phyloP scores from a whole-genome alignment of 2,797 vertebrate species.

The Iguana delicatissima region DNA sequence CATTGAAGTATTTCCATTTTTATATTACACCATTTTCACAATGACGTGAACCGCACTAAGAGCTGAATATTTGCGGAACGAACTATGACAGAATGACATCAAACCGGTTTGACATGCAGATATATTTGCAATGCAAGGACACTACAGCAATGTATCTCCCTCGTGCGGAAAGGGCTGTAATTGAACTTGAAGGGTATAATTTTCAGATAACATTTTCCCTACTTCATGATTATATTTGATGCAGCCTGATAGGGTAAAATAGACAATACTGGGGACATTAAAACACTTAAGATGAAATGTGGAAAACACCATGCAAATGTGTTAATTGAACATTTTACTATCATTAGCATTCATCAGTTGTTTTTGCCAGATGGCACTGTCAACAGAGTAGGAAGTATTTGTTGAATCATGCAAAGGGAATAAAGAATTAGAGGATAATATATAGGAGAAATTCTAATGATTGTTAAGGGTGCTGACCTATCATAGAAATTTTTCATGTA shows the following conservation, averaged over 20 bases:
- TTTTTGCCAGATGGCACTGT: slow-evolving; percentile 36
- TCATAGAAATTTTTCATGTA: not conserved
- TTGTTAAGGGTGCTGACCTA: not conserved
- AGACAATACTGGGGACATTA: not conserved
- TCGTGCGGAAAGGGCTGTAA: too few species aligned
- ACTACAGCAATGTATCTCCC: too few species aligned
- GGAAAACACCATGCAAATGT: slow-evolving; percentile 1
- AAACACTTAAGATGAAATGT: not conserved
- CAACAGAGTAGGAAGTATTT: slow-evolving; percentile 28
- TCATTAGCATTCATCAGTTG: slow-evolving; percentile 12
- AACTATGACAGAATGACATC: too few species aligned
- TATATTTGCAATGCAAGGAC: too few species aligned
- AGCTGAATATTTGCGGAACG: too few species aligned
- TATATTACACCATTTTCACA: too few species aligned
- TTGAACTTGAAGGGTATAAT: not conserved
- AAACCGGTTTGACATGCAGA: too few species aligned
- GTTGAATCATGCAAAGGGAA: slow-evolving; percentile 5
- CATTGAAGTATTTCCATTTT: too few species aligned
- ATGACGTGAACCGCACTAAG: too few species aligned
- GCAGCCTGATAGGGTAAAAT: not conserved
- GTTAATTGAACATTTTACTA: slow-evolving; percentile 13
- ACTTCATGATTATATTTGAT: not conserved
- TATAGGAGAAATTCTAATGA: not conserved
- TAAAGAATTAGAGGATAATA: slow-evolving; percentile 1
- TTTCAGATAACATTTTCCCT: not conserved